Conservation (phyloP, 2,888 invertebrate species). For the Schizotus pectinicornis region DNA sequence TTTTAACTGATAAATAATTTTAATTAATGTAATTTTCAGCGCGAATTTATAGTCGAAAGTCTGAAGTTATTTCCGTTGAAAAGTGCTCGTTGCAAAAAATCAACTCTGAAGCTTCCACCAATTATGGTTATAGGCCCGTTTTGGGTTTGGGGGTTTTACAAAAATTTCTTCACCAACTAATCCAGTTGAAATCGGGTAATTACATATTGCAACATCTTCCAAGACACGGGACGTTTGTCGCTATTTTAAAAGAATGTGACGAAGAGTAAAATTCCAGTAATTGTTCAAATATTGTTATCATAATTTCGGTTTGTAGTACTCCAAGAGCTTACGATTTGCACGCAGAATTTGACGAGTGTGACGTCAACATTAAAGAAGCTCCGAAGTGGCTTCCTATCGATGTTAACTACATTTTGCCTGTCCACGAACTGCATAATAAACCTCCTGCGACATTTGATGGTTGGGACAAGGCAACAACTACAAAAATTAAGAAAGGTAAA, state of each 20-base stretch:
- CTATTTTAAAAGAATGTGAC: constrained; percentile 37
- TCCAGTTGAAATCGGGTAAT: constrained; percentile 41
- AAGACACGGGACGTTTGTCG: constrained; percentile 47
- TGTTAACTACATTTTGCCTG: constrained; percentile 41
- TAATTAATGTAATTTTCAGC: constrained; percentile 39
- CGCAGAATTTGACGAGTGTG: constrained; percentile 31
- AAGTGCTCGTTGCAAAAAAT: constrained; percentile 48
- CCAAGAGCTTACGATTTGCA: constrained; percentile 34
- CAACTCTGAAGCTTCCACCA: constrained; percentile 42
- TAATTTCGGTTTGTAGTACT: constrained; percentile 14
- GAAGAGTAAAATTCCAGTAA: constrained; percentile 23
- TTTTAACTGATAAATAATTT: neutral
- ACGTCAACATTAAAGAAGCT: constrained; percentile 13
- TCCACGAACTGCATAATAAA: constrained; percentile 33
- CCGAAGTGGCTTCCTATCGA: constrained; percentile 41
- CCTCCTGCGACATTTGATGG: constrained; percentile 39
- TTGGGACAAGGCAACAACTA: neutral
- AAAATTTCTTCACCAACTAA: constrained; percentile 42
- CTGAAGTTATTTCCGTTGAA: constrained; percentile 47
- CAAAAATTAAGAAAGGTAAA: no score
- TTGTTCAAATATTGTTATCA: neutral
- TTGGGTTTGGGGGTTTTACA: constrained; percentile 46
- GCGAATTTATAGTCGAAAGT: constrained; percentile 36
- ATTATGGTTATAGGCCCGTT: constrained; percentile 46
- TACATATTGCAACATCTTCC: constrained; percentile 49